phyloP scores from a whole-genome alignment of 2,888 invertebrate species.

The Hyposoter didymator region DNA sequence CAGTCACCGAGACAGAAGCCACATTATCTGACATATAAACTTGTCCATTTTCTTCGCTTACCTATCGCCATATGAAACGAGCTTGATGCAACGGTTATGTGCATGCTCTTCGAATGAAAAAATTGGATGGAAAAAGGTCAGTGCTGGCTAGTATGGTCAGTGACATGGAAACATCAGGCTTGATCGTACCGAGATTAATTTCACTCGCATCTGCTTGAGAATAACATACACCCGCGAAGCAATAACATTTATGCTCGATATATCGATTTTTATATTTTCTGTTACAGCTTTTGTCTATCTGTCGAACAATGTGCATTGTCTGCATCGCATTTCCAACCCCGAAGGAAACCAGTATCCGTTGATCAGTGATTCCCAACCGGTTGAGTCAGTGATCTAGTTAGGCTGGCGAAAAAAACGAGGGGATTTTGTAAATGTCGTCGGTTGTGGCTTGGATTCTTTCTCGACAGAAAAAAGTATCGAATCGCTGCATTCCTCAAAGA shows the following conservation, averaged over 20 bases:
- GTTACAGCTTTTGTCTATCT: background rate
- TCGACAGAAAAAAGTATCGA: too few species aligned
- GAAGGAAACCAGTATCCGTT: too few species aligned
- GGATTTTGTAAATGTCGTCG: too few species aligned
- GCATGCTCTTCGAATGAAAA: background rate
- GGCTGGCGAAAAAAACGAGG: too few species aligned
- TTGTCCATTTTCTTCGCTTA: background rate
- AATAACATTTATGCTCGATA: background rate
- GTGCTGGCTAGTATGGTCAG: background rate
- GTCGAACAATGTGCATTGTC: background rate
- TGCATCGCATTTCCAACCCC: background rate
- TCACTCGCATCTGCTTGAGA: background rate
- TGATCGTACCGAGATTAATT: background rate
- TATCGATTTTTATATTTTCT: background rate
- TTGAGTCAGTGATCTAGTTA: too few species aligned
- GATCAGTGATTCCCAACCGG: too few species aligned
- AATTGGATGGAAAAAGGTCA: background rate
- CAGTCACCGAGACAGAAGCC: conserved; percentile 15
- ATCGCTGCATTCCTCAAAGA: too few species aligned
- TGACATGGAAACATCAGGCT: background rate
- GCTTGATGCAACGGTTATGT: conserved; percentile 20
- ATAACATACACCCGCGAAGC: background rate
- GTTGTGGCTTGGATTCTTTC: too few species aligned
- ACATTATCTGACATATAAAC: background rate
- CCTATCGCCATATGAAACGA: background rate